phyloP scores from a whole-genome alignment of 2,797 vertebrate species.

The Falco columbarius region DNA sequence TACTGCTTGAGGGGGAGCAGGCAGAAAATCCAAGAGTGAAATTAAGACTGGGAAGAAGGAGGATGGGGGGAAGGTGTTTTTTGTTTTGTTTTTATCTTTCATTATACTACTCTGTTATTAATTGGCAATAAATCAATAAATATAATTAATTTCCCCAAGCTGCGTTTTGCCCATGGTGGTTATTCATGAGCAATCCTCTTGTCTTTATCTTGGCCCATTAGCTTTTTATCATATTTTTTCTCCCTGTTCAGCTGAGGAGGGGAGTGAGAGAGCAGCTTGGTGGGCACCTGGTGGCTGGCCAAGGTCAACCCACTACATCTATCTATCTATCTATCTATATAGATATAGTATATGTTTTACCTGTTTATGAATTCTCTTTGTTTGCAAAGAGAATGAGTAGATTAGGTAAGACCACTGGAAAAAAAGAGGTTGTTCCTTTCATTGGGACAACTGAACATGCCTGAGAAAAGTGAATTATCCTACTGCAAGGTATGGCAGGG shows the following conservation, averaged over 20 bases:
- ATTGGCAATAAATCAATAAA: not conserved
- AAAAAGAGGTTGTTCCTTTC: not conserved
- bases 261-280: not conserved
- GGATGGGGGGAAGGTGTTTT: accelerated
- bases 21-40: not conserved
- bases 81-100: not conserved
- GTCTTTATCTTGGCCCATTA: not conserved
- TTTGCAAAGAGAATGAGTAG: not conserved
- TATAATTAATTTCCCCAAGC: not conserved
- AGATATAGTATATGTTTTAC: not conserved
- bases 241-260: not conserved
- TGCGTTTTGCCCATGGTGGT: not conserved
- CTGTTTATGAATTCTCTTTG: not conserved
- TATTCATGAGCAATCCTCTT: not conserved
- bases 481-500: not conserved
- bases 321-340: no score
- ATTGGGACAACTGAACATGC: not conserved
- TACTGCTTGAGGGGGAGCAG: not conserved
- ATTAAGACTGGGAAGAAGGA: not conserved
- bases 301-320: not conserved
- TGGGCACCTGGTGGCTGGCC: not conserved
- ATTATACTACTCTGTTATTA: not conserved
- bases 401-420: not conserved
- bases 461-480: not conserved
- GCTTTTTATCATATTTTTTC: not conserved